Base-by-base conservation (phyloP, 2,888 invertebrate genomes). In the Quadroppia sp. region DNA sequence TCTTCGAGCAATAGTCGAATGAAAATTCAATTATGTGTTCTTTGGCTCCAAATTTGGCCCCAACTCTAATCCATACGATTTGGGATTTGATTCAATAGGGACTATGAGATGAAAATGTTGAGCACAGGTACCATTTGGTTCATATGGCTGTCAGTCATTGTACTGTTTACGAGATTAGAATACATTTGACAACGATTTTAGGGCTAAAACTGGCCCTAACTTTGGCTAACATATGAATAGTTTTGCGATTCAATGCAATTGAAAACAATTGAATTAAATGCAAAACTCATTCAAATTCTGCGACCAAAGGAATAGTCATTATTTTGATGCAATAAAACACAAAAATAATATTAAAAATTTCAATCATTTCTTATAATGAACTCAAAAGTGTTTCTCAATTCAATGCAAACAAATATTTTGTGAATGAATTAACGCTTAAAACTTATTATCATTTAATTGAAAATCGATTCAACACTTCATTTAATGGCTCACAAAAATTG, bases 11-110 rank as follows among this genome's bases (percentile, higher is more conserved):
- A 61, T 32, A 36, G 32, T 20, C n/a, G n/a, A 4, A 17, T n/a
- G 32, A 36, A 61, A 32, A 61, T 61, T 61, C 61, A 61, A 61
- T 61, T 61, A 61, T 61, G 6, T 53, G 30, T 61, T 61, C 61
- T 61, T 61, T 32, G 30, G 30, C 28, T 20, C 17, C 20, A 13
- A 2, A 53, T 32, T 20, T n/a, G 13, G 36, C 9, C n/a, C 13
- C 4, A 61, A 30, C 2, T 30, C 4, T 13, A 59, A 61, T 61
- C 32, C 61, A 30, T 36, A 61, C 36, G 9, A 61, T 32, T 32
- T 25, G n/a, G 32, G 61, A 32, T 25, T 61, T 61, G 17, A 30
- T 17, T 32, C 30, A 61, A 30, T 32, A 7, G 32, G 61, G 61
- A 61, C 61, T 61, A n/a, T 4, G 36, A n/a, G 61, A 20, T 3